Evolutionary conservation across 1,140 invertebrate species (phyloP), one percentile per base, ranked within the genome.

Genomic region (Meloidogyne chitwoodi): DNA sequence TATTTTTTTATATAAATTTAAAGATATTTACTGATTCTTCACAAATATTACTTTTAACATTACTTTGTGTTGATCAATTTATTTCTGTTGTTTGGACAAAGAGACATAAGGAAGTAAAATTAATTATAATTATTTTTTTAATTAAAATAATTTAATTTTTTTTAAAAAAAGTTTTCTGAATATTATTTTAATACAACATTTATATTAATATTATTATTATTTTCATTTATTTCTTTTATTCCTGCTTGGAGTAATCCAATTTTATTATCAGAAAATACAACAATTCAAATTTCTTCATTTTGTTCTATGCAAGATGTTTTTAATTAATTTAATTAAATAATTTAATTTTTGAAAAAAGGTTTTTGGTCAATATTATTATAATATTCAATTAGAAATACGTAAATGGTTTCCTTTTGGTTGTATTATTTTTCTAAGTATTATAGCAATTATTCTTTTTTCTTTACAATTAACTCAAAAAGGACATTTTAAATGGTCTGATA

Each of bases 401-500:
- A 31, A 71, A 63, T 70, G 62, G 29, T 24, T 67, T n/a, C 78
- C 76, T 56, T n/a, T 80, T 24, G 48, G 27, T 29, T 80, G 38
- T 19, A 66, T 79, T 69, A 48, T 1, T 2, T 74, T 72, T 34
- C 66, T 79, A 3, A 27, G 19, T 14, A 14, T 68, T 8, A 67
- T 72, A 22, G 78, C 26, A 16, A 27, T 72, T 19, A 29, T 56
- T 64, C 61, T 79, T 19, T 48, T 79, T 29, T 12, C 22, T 29
- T 63, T 79, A 24, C 78, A 79, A 76, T 31, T 79, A 34, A 44
- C n/a, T n/a, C 78, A 79, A 74, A 67, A 69, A 22, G 79, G 78
- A 65, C 68, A 69, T n/a, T 79, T 79, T 68, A 79, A 79, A 65
- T 79, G 78, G 78, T 79, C 78, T 16, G 78, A 79, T 68, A 79